Evolutionary conservation across 2,888 invertebrate genomes (phyloP).

Genomic region (Kryphioiulus occultus): DNA sequence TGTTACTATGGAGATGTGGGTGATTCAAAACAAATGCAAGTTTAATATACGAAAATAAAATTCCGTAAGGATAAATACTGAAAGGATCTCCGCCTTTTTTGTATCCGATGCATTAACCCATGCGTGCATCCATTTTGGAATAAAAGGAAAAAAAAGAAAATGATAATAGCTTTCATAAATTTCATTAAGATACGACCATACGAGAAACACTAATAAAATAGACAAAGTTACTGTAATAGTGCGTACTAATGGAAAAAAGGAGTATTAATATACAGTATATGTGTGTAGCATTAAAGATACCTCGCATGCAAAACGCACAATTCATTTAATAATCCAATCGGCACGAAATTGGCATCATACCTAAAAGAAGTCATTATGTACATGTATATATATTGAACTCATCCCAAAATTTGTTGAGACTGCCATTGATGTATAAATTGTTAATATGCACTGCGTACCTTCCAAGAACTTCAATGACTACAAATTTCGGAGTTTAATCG

Average conservation of each 20-base stretch:
- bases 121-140: neutral
- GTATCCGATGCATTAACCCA: neutral
- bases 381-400: no score
- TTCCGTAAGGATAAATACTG: conserved; percentile 11
- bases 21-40: conserved; percentile 19
- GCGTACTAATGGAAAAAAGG: no score
- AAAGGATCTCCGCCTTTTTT: conserved; percentile 2
- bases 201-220: neutral
- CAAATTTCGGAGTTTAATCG: no score
- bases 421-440: no score
- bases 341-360: neutral
- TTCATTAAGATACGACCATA: neutral
- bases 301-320: neutral
- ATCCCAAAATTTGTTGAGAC: no score
- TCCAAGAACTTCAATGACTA: no score
- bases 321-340: neutral
- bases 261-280: neutral
- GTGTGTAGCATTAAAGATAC: neutral
- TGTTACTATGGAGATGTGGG: conserved; percentile 13
- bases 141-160: neutral
- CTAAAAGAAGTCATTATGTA: neutral
- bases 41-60: conserved; percentile 20
- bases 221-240: neutral
- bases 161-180: neutral
- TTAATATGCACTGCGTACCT: no score